phyloP scores from a whole-genome alignment of 2,113 vertebrate species.

The Thamnaconus septentrionalis region DNA sequence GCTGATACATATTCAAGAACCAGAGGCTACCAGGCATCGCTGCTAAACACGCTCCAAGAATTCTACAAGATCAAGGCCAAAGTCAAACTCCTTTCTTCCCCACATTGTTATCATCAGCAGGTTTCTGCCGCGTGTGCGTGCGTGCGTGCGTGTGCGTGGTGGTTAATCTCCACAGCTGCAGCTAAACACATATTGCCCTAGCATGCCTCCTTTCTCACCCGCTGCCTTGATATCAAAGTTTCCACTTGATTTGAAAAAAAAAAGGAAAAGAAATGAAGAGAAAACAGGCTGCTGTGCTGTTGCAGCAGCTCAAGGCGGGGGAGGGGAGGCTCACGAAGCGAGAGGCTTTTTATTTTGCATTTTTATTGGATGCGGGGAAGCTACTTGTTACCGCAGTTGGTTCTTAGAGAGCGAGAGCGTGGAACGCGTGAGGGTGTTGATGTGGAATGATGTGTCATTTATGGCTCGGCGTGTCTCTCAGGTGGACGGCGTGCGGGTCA shows the following conservation, averaged over 20 bases:
- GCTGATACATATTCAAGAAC: conserved; percentile 54
- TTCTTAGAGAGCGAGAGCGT: too few relatives aligned
- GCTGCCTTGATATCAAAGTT: conserved; percentile 15
- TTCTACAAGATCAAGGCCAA: conserved; percentile 24
- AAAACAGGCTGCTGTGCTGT: conserved; percentile 4
- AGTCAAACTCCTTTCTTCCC: conserved; percentile 20
- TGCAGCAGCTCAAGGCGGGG: conserved; percentile 11
- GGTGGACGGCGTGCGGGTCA: too few relatives aligned
- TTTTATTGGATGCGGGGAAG: too few relatives aligned
- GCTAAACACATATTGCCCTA: conserved; percentile 56
- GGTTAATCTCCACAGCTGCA: conserved; percentile 24
- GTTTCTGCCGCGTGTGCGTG: neutral
- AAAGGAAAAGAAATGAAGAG: neutral
- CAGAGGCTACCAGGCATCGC: conserved; percentile 18
- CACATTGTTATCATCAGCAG: conserved; percentile 26
- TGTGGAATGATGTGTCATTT: too few relatives aligned
- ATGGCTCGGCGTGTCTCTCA: too few relatives aligned
- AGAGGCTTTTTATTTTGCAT: too few relatives aligned
- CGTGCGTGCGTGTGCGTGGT: neutral
- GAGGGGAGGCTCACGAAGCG: neutral
- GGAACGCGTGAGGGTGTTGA: too few relatives aligned
- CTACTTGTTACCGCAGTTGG: too few relatives aligned
- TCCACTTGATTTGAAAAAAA: too few relatives aligned
- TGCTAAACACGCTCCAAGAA: conserved; percentile 16
- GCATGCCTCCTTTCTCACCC: conserved; percentile 41